Conservation (phyloP, 92 coral and sea anemone species). For the Zoanthus sociatus region DNA sequence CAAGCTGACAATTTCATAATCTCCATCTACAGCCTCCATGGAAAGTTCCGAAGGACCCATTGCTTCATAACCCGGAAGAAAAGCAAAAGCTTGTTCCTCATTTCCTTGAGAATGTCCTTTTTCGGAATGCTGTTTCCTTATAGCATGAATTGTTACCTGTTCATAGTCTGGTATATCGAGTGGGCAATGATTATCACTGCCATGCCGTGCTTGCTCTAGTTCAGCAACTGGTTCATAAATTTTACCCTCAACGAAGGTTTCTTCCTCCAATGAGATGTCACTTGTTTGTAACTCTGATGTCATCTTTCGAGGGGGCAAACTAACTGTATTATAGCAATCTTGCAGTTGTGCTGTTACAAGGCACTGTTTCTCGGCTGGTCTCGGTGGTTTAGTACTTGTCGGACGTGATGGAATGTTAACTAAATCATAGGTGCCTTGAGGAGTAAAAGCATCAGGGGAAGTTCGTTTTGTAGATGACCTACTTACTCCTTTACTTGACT, state of each 20-base stretch:
- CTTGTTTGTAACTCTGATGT: background rate
- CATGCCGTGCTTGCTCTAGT: conserved; percentile 16
- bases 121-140: conserved; percentile 29
- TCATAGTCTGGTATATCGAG: conserved; percentile 39
- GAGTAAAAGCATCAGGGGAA: background rate
- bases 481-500: background rate
- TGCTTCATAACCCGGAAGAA: conserved; percentile 78
- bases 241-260: conserved; percentile 2
- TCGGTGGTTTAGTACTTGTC: background rate
- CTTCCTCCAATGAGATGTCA: background rate
- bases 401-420: conserved; percentile 26
- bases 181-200: conserved; percentile 33
- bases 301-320: conserved; percentile 19
- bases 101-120: background rate
- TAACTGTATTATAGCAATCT: conserved; percentile 1
- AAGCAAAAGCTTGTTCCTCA: conserved; percentile 72
- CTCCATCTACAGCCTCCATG: background rate
- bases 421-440: conserved; percentile 38
- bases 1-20: conserved; percentile 17
- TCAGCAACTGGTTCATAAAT: conserved; percentile 42
- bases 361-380: background rate
- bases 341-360: background rate
- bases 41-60: conserved; percentile 58
- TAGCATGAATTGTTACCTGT: conserved; percentile 28
- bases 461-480: conserved; percentile 10